Base-by-base conservation (phyloP, 1,140 invertebrate species). In the Radopholus similis region DNA sequence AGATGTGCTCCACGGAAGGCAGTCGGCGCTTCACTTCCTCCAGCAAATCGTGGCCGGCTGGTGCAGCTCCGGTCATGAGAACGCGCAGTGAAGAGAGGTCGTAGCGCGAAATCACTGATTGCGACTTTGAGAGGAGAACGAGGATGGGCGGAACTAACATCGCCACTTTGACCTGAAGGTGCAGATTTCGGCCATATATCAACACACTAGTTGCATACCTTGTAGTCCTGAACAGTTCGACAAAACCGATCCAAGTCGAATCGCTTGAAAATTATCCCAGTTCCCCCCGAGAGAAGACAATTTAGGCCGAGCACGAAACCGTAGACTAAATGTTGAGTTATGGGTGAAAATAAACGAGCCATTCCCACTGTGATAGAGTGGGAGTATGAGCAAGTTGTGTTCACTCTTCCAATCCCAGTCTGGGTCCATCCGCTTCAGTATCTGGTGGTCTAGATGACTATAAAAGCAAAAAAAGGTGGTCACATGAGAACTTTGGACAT, bases 171-270 rank as follows among this genome's bases (percentile, higher is more conserved):
- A 68, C 6, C 32, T 53, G 8, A 30, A 42, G n/a, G n/a, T n/a
- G n/a, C n/a, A n/a, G n/a, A n/a, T n/a, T n/a, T n/a, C 13, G 13
- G 34, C 38, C 15, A 38, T n/a, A 32, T 65, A n/a, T 21, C 1
- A 63, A 6, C 15, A 55, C 54, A 13, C 55, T 35, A 23, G 28
- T 44, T 15, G 28, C 26, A 51, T 67, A 89, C 85, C 84, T 86
- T 87, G 58, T 88, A 85, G 55, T 87, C 85, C 73, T 90, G 84
- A 32, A 91, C 85, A 0, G 86, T 84, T 65, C 86, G 85, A 2
- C 90, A 83, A 76, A 89, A 90, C 4, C 86, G 77, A 47, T 87
- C 80, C 64, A 87, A 86, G 13, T 90, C 87, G 82, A 93, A 94
- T 83, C 87, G 88, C 1, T 90, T 89, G 49, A 93, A 55, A 0